Percentiles rank a stretch among this genome's conserved stretches.
phyloP scores from a whole-genome alignment of 2,113 vertebrate genomes.

The Oriolus oriolus region DNA sequence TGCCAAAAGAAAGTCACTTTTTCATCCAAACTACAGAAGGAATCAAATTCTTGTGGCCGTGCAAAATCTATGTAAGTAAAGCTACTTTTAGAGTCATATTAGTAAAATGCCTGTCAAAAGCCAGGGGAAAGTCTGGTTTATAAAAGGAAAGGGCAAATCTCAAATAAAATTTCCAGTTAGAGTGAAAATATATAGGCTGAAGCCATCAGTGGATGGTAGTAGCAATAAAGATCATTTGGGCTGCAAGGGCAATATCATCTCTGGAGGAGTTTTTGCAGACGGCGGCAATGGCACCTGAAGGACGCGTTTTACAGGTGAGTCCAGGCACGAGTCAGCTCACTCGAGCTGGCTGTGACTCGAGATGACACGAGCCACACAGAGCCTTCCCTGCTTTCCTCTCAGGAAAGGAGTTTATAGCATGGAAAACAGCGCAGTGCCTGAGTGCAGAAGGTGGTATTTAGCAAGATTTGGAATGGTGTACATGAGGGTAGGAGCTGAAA shows the following conservation, averaged over 20 bases:
- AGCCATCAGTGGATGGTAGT: not conserved
- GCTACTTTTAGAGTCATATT: not conserved
- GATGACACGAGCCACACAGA: too few relatives aligned
- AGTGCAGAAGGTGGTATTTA: not conserved
- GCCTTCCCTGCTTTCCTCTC: not conserved
- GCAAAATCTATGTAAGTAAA: not conserved
- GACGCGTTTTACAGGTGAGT: not conserved
- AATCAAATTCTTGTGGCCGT: not conserved
- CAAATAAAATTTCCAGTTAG: not conserved
- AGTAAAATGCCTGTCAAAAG: not conserved
- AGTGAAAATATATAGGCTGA: not conserved
- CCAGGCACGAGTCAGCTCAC: rapidly evolving
- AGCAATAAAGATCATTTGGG: not conserved
- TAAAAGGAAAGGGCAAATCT: not conserved
- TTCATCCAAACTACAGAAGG: not conserved
- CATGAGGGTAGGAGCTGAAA: not conserved
- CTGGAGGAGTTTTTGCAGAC: not conserved
- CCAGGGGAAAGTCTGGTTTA: not conserved
- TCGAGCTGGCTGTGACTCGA: too few relatives aligned
- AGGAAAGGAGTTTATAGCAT: not conserved
- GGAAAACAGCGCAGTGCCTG: not conserved
- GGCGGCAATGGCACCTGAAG: not conserved
- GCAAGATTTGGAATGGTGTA: not conserved
- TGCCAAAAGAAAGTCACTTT: not conserved
- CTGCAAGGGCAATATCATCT: not conserved